Evolutionary conservation across 2,113 vertebrate species (phyloP).

Genomic region (Oriolus oriolus): DNA sequence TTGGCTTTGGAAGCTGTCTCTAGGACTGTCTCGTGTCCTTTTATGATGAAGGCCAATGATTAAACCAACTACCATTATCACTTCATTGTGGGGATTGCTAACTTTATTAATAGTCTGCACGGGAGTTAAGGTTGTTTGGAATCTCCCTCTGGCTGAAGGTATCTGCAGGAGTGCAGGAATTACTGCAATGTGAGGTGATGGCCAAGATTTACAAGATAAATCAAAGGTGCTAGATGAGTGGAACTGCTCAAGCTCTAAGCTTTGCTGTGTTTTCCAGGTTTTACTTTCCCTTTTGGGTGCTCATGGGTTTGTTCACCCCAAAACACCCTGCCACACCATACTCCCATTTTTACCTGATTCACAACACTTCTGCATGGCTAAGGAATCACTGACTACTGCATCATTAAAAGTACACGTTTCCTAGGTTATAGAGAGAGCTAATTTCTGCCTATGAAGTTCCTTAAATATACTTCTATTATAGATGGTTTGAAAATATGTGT

Average conservation of each 20-base stretch:
- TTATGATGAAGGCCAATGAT: not conserved
- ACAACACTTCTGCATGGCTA: not conserved
- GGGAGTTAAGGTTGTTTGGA: not conserved
- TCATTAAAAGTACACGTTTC: not conserved
- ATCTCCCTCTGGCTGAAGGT: not conserved
- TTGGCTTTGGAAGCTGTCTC: not conserved
- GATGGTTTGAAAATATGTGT: not conserved
- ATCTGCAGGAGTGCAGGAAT: not conserved
- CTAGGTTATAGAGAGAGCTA: not conserved
- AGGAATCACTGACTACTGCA: not conserved
- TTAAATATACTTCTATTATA: not conserved
- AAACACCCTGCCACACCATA: not conserved
- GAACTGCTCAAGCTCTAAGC: not conserved
- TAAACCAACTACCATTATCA: not conserved
- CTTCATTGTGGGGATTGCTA: not conserved
- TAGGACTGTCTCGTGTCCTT: not conserved
- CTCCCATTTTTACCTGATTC: not conserved
- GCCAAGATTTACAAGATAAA: not conserved
- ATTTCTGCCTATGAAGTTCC: not conserved
- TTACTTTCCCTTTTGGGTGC: not conserved
- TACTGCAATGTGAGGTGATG: not conserved
- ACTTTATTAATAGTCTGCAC: not conserved
- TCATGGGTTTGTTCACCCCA: accelerated
- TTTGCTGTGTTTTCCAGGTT: not conserved
- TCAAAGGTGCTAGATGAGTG: not conserved